Conservation (phyloP, 2,113 vertebrate species). For the Lethenteron reissneri region DNA sequence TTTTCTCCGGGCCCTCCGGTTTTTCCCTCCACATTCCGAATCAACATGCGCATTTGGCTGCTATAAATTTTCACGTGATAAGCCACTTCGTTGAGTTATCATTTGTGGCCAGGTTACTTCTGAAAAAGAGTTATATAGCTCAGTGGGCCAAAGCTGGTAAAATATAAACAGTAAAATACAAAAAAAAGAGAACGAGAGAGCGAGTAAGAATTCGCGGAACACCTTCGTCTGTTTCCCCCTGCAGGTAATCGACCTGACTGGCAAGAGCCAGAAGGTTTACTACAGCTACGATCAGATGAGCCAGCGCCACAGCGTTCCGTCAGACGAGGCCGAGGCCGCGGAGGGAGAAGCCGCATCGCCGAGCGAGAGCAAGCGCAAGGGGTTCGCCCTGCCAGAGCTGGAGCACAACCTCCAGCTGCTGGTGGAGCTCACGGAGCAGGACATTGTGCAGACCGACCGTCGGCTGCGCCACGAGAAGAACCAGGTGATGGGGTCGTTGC, state of each 20-base stretch:
- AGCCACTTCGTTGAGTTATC: no score
- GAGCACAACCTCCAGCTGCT: constrained; percentile 90
- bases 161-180: background rate
- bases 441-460: constrained; percentile 83
- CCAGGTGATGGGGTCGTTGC: constrained; percentile 19
- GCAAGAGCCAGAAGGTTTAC: constrained; percentile 79
- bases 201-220: background rate
- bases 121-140: no score
- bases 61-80: no score
- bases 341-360: constrained; percentile 13
- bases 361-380: constrained; percentile 42
- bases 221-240: background rate
- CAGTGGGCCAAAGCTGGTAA: no score
- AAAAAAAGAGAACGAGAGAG: background rate
- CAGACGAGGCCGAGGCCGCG: constrained; percentile 33
- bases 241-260: constrained; percentile 95
- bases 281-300: constrained; percentile 94
- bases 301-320: constrained; percentile 74
- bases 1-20: no score
- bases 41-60: no score
- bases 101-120: no score
- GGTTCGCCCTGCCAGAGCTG: constrained; percentile 64
- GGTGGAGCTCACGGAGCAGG: constrained; percentile 84
- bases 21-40: background rate
- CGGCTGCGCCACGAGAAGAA: constrained; percentile 79